Conservation (phyloP, 2,113 vertebrate species). For the Maccullochella peelii region DNA sequence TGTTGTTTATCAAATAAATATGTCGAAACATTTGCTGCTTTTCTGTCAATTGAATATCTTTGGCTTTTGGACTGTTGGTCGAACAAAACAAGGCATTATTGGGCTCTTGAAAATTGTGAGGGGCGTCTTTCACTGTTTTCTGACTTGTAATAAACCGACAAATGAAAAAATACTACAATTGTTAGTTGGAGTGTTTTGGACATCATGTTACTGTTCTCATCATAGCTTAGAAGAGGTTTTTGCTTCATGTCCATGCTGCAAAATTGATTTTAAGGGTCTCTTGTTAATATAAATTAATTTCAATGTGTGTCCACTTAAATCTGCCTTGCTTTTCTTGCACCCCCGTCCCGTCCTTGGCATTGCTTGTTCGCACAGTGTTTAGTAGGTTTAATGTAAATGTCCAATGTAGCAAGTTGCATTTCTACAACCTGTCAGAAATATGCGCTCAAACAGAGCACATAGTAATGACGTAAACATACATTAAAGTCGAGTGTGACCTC, state of each 20-base stretch:
- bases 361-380: no score
- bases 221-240: not conserved
- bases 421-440: not conserved
- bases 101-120: not conserved
- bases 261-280: not conserved
- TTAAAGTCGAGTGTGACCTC: not conserved
- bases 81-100: not conserved
- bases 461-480: not conserved
- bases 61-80: not conserved
- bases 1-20: not conserved
- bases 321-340: not conserved
- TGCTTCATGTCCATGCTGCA: not conserved
- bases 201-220: not conserved
- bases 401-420: not conserved
- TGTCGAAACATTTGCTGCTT: not conserved
- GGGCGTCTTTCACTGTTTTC: not conserved
- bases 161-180: rapidly evolving
- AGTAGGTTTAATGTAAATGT: not conserved
- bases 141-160: not conserved
- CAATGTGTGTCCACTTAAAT: not conserved
- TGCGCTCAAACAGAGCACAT: not conserved
- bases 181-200: not conserved
- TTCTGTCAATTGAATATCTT: not conserved
- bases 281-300: not conserved
- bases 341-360: no score